Evolutionary conservation across 2,113 vertebrate species (phyloP).

Genomic region (Hucho hucho): DNA sequence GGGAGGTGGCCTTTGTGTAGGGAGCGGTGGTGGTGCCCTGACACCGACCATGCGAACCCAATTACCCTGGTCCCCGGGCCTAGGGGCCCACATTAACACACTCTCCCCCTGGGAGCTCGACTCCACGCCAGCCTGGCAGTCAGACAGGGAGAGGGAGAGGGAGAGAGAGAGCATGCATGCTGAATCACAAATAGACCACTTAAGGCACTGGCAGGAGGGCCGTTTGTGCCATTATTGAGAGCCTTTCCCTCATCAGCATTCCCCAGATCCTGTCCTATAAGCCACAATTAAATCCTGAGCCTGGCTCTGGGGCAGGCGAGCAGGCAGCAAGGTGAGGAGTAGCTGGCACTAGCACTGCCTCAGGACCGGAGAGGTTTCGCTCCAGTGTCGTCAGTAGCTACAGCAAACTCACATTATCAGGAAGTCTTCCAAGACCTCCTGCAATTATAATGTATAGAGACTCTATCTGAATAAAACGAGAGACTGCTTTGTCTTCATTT

Average conservation of each 20-base stretch:
- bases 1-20: slow-evolving; percentile 70
- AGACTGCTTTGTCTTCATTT: not conserved
- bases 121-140: slow-evolving; percentile 68
- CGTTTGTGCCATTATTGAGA: slow-evolving; percentile 63
- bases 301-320: slow-evolving; percentile 14
- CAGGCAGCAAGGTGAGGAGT: slow-evolving; percentile 7
- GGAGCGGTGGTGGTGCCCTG: slow-evolving; percentile 62
- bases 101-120: slow-evolving; percentile 58
- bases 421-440: not conserved
- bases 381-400: too few species aligned
- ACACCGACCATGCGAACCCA: slow-evolving; percentile 75
- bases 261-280: slow-evolving; percentile 31
- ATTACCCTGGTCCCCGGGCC: slow-evolving; percentile 55
- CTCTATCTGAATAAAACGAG: not conserved
- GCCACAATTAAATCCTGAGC: slow-evolving; percentile 47
- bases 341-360: not conserved
- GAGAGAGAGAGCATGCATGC: slow-evolving; percentile 25
- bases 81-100: slow-evolving; percentile 61
- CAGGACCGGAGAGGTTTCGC: not conserved
- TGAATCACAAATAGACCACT: slow-evolving; percentile 76
- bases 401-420: too few species aligned
- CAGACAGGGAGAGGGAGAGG: slow-evolving; percentile 38
- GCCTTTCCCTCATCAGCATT: slow-evolving; percentile 58
- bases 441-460: not conserved
- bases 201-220: slow-evolving; percentile 58